Evolutionary conservation across 2,797 vertebrate genomes (phyloP), one percentile per base, ranked within the genome.

Genomic region (Parotocinclus haroldoi): DNA sequence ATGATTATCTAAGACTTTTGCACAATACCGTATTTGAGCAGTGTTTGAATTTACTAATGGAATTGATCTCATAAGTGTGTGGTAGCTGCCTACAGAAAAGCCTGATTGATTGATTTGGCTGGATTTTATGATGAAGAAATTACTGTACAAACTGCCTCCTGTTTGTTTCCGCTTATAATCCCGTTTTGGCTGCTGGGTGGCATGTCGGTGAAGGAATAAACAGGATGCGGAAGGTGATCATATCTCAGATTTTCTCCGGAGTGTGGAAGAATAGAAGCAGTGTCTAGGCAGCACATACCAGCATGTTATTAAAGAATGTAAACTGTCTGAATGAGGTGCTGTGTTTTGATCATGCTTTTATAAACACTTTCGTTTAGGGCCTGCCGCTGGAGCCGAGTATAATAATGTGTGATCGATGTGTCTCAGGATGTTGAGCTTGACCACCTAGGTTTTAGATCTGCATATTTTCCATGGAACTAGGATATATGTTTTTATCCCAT

Each of bases 171-270:
- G 9, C 9, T 58, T 38, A 38, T 39, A 11, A 51, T 37, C 19
- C 56, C 61, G 9, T 54, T 51, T 7, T 50, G 56, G 19, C 44
- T 27, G 27, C 27, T 27, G 2, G 27, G 27, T 27, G 2, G 2
- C 27, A 27, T n/a, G 27, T 27, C 27, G 5, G 27, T 2, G 27
- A 27, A 27, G 27, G 27, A 27, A 27, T 27, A 46, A 7, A 46
- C n/a, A 46, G n/a, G 45, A 46, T 46, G 11, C 55, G 72, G 63
- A 77, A 56, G 68, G 37, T 42, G 54, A 69, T 69, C 27, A 70
- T 53, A 58, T 44, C 27, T 27, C 27, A 5, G 2, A 27, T 10
- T 10, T 8, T 13, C 46, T 51, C n/a, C 69, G 11, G 19, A 49
- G 37, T 19, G 8, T 18, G 14, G 36, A 40, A 44, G 50, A 50